phyloP scores from a whole-genome alignment of 2,888 invertebrate species.

The Mycalesis mineus region DNA sequence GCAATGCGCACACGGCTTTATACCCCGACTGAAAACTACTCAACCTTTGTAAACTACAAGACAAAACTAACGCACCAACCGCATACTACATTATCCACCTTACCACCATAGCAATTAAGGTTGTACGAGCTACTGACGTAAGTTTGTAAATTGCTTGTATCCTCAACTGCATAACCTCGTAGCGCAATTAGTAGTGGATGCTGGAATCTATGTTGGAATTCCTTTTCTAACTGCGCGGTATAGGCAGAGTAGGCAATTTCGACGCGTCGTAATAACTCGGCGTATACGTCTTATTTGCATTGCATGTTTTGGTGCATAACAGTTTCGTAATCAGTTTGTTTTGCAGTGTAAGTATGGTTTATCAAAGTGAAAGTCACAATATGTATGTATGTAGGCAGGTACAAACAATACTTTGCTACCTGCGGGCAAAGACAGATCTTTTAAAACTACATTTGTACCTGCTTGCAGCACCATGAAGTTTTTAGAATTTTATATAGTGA shows the following conservation, averaged over 20 bases:
- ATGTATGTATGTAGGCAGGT: too few species aligned
- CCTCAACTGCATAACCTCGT: conserved; percentile 8
- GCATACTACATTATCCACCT: neutral
- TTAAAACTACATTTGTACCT: too few species aligned
- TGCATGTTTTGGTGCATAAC: neutral
- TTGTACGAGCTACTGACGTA: neutral
- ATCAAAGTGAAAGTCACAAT: too few species aligned
- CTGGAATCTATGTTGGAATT: conserved; percentile 6
- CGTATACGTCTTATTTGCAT: neutral
- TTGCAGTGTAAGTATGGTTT: too few species aligned
- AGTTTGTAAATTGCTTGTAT: conserved; percentile 8
- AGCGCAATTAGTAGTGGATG: conserved; percentile 2
- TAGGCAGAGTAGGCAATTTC: conserved; percentile 6
- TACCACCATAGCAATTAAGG: neutral
- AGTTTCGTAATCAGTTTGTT: too few species aligned
- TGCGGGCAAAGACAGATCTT: too few species aligned
- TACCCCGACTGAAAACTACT: conserved; percentile 4
- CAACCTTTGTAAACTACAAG: conserved; percentile 3
- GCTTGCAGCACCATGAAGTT: too few species aligned
- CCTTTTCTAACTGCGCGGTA: conserved; percentile 4
- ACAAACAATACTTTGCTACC: too few species aligned
- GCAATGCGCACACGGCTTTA: neutral
- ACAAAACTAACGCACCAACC: neutral
- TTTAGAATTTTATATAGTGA: too few species aligned
- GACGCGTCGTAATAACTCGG: neutral